These are phyloP conservation scores for Stictonetta naevosa DNA, from an alignment of 2,113 vertebrate species.

Conservation along the genomic window DNA sequence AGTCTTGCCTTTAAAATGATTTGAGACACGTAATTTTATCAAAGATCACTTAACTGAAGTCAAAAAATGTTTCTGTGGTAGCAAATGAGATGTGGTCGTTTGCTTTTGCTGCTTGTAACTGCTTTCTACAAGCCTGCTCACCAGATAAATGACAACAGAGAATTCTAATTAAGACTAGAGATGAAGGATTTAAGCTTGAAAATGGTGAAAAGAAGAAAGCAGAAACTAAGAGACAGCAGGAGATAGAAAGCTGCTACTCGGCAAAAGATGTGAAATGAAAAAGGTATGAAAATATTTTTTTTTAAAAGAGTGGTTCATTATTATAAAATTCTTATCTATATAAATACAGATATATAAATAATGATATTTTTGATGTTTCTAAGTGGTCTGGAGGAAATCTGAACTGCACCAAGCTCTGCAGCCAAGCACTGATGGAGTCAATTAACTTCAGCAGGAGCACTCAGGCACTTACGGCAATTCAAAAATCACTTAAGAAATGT, in stretches of 20 bases:
- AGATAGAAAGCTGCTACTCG: not conserved
- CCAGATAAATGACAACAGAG: not conserved
- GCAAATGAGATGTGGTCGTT: not conserved
- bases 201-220: not conserved
- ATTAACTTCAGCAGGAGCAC: not conserved
- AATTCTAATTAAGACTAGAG: not conserved
- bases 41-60: not conserved
- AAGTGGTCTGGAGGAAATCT: not conserved
- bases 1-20: not conserved
- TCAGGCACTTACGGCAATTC: not conserved
- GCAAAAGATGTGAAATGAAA: not conserved
- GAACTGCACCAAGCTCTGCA: not conserved
- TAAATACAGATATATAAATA: too few relatives aligned
- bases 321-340: too few relatives aligned
- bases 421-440: not conserved
- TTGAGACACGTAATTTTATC: fast-evolving
- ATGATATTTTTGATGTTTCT: too few relatives aligned
- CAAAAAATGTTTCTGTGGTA: not conserved
- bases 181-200: not conserved
- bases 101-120: not conserved
- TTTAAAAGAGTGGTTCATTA: too few relatives aligned
- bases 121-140: not conserved
- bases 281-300: not conserved
- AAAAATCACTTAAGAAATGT: not conserved
- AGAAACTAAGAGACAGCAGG: not conserved